A percentile compares a stretch with the other conserved stretches of the same genome.
These are phyloP conservation scores for Pseudochaenichthys georgianus DNA, from an alignment of 2,797 vertebrate genomes.

Conservation along the genomic window DNA sequence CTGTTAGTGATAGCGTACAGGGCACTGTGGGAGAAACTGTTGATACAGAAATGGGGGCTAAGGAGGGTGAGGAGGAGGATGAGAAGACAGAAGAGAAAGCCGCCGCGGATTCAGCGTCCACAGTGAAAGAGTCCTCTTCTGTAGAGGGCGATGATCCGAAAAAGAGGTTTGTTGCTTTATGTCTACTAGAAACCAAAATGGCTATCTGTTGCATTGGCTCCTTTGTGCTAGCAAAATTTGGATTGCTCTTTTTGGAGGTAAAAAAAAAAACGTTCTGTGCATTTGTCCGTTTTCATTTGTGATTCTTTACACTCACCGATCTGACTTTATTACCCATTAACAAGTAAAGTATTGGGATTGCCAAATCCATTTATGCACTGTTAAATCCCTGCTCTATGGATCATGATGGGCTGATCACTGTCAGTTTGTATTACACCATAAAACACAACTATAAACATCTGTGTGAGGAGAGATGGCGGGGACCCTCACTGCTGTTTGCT, in stretches of 20 bases:
- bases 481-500: conserved; percentile 48
- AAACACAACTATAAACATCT: conserved; percentile 39
- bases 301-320: conserved; percentile 66
- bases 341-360: conserved; percentile 66
- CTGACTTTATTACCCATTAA: conserved; percentile 79
- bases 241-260: conserved; percentile 85
- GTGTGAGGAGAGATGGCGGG: conserved; percentile 18
- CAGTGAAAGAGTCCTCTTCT: conserved; percentile 97
- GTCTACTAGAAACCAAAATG: conserved; percentile 96
- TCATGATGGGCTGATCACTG: conserved; percentile 61
- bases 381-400: conserved; percentile 61
- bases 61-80: conserved; percentile 89
- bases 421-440: conserved; percentile 39
- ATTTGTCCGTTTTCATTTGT: conserved; percentile 82
- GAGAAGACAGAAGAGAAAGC: conserved; percentile 93
- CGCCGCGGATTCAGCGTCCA: conserved; percentile 89
- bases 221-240: conserved; percentile 88
- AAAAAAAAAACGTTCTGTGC: conserved; percentile 82
- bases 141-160: conserved; percentile 99
- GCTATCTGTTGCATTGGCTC: conserved; percentile 94
- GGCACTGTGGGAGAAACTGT: conserved; percentile 85
- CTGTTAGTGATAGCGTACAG: conserved; percentile 88
- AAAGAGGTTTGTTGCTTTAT: conserved; percentile 99
- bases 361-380: conserved; percentile 58
- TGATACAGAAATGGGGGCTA: conserved; percentile 89